Conservation (phyloP, 2,113 vertebrate genomes). For the Rhinichthys klamathensis region DNA sequence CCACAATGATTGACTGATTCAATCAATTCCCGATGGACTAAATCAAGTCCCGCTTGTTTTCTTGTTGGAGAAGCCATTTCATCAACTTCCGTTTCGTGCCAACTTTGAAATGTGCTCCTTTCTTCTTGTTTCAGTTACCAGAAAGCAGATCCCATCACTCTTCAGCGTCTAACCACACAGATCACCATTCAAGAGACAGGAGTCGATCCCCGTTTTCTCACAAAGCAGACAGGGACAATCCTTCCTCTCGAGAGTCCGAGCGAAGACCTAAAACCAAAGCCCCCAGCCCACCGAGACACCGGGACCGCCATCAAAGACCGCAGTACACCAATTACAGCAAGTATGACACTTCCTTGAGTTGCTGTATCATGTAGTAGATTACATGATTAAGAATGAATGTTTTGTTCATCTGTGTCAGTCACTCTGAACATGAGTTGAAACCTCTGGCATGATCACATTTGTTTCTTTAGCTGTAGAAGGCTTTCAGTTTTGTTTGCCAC, state of each 20-base stretch:
- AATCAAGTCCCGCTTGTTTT: too few species aligned
- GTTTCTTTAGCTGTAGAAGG: background rate
- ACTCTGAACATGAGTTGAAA: background rate
- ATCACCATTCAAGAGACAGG: constrained; percentile 57
- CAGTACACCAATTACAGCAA: constrained; percentile 76
- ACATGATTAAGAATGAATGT: background rate
- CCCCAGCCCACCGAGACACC: constrained; percentile 76
- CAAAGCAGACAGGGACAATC: constrained; percentile 56
- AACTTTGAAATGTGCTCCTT: background rate
- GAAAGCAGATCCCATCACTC: constrained; percentile 57
- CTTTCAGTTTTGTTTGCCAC: background rate
- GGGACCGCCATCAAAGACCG: constrained; percentile 71
- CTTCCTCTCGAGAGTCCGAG: constrained; percentile 57
- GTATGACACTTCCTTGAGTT: constrained; percentile 66
- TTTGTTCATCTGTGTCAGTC: background rate
- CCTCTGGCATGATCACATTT: background rate
- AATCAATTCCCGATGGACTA: background rate
- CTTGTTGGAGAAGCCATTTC: too few species aligned
- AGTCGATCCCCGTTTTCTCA: constrained; percentile 68
- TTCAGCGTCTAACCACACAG: constrained; percentile 51
- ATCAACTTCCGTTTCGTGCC: too few species aligned
- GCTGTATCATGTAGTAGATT: background rate
- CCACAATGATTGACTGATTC: background rate
- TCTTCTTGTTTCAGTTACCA: constrained; percentile 59
- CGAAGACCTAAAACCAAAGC: constrained; percentile 66